These are phyloP conservation scores for Anthopleura sola DNA, from an alignment of 64 coral and sea anemone genomes.

Conservation along the genomic window DNA sequence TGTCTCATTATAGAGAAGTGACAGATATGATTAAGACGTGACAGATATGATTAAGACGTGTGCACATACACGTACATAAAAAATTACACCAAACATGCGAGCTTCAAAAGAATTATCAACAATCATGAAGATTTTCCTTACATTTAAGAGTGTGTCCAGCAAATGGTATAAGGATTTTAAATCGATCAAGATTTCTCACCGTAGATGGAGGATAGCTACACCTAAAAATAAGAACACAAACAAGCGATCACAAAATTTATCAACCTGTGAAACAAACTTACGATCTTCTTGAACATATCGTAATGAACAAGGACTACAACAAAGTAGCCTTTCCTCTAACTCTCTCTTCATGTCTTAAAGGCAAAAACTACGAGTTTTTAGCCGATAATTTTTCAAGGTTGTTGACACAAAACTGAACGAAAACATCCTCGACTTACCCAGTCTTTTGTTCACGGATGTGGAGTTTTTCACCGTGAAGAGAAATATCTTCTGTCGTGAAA, in stretches of 20 bases:
- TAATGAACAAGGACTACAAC: background rate
- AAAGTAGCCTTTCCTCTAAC: background rate
- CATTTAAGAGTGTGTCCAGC: constrained; percentile 24
- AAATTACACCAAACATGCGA: too few species aligned
- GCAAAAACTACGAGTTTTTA: background rate
- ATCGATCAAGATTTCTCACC: constrained; percentile 14
- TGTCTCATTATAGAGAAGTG: background rate
- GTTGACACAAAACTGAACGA: too few species aligned
- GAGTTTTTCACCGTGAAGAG: background rate
- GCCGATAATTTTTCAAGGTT: too few species aligned
- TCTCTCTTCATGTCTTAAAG: background rate
- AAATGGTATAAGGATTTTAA: constrained; percentile 23
- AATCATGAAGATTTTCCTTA: background rate
- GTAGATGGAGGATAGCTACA: constrained; percentile 14
- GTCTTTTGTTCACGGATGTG: constrained; percentile 17
- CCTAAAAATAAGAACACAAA: background rate
- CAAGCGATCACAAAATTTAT: background rate
- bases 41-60: background rate
- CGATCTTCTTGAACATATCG: background rate
- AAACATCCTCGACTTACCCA: background rate
- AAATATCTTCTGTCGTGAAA: constrained; percentile 14
- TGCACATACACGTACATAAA: too few species aligned
- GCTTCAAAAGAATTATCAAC: too few species aligned
- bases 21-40: background rate
- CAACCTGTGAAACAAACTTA: background rate